Base-by-base conservation (phyloP, 2,113 vertebrate species). In the Corythornis madagascariensis region DNA sequence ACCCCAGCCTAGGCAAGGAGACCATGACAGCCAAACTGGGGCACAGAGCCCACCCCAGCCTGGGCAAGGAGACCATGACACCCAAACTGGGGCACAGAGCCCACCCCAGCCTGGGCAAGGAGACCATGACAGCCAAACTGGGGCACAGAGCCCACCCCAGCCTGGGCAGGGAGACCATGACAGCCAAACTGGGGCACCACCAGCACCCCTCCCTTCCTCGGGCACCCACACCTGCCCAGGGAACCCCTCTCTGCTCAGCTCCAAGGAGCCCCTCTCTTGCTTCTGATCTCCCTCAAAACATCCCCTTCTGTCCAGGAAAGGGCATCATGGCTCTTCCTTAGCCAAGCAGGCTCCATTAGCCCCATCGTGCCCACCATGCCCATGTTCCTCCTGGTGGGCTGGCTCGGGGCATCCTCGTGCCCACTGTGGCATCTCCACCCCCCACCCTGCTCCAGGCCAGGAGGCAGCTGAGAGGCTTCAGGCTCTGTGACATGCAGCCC, bases 251-350 rank as follows among this genome's bases (percentile, higher is more conserved):
- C 22, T 26, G 3, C 35, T 17, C 16, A 18, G 16, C 5, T 26
- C 24, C 60, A 8, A 26, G 60, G 35, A 65, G 38, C 13, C 64
- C 13, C 47, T 28, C 24, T 61, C 60, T 14, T 28, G 65, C 64
- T 61, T 7, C 59, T 16, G 6, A 48, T 14, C 22, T 31, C 24
- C 55, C 47, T 50, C 48, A 24, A 50, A 24, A 50, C 48, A 50
- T 24, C 48, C 48, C 48, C 48, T 50, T 50, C 24, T 31, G 20
- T 29, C 42, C 15, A 16, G 65, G 28, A 43, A 31, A 14, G 42
- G 31, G 16, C 7, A 1, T 5, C 2, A 2, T 1, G 26, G 35
- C 11, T 29, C 48, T 17, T 43, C 33, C 59, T 42, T 9, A 40
- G 40, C 65, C 71, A 48, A 26, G 15, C 29, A 29, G 8, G 31